Evolutionary conservation across 2,888 invertebrate species (phyloP).

Genomic region (Amphipoea lucens): DNA sequence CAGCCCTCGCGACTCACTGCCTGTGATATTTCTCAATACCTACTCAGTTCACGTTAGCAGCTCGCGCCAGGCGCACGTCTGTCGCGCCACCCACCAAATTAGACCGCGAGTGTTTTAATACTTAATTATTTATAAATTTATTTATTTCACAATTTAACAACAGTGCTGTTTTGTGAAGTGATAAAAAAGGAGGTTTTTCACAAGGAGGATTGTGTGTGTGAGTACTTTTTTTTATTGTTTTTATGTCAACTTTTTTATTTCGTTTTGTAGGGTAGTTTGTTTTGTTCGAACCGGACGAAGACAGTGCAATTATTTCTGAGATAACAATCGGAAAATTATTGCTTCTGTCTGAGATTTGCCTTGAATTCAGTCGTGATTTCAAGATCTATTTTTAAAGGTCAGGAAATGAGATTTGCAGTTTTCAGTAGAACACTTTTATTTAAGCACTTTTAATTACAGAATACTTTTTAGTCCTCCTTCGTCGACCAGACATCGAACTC

Average conservation of each 20-base stretch:
- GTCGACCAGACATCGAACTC: too few species aligned
- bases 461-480: too few species aligned
- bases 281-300: conserved; percentile 22
- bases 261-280: conserved; percentile 51
- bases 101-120: conserved; percentile 61
- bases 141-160: conserved; percentile 51
- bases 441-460: too few species aligned
- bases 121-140: conserved; percentile 34
- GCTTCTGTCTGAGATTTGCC: conserved; percentile 46
- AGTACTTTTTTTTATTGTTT: conserved; percentile 61
- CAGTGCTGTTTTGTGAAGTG: conserved; percentile 71
- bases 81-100: conserved; percentile 20
- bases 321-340: conserved; percentile 54
- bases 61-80: conserved; percentile 40
- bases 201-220: conserved; percentile 68
- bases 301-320: conserved; percentile 43
- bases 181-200: conserved; percentile 60
- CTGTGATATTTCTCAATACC: conserved; percentile 46
- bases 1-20: conserved; percentile 47
- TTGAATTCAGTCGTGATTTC: conserved; percentile 60
- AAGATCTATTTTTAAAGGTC: too few species aligned
- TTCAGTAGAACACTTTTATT: too few species aligned
- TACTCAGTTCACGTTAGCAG: conserved; percentile 49
- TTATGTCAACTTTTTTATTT: conserved; percentile 14
- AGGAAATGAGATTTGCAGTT: too few species aligned